These are phyloP conservation scores for Pogonomyrmex californicus DNA, from an alignment of 1,140 invertebrate genomes.

Conservation along the genomic window DNA sequence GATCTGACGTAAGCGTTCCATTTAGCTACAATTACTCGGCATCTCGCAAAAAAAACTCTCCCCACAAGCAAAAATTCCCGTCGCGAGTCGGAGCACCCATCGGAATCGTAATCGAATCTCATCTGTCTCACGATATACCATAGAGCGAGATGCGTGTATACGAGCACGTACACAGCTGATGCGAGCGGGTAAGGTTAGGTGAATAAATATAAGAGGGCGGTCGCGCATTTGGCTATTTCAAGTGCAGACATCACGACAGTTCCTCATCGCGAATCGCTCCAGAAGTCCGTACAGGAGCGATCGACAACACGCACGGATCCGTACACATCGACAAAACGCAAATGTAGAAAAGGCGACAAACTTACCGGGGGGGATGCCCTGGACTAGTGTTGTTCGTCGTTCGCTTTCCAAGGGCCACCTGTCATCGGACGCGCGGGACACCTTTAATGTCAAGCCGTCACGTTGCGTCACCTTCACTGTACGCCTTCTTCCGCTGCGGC, in stretches of 20 bases:
- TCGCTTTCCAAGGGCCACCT: background rate
- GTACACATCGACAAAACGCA: background rate
- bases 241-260: background rate
- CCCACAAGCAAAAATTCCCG: background rate
- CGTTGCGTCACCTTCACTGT: background rate
- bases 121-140: background rate
- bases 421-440: background rate
- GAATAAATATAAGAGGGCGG: background rate
- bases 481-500: background rate
- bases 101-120: too few relatives aligned
- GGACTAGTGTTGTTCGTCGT: background rate
- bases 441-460: background rate
- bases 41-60: background rate
- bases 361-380: slow-evolving; percentile 12
- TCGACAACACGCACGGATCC: background rate
- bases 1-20: background rate
- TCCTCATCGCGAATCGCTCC: background rate
- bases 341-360: background rate
- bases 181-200: slow-evolving; percentile 39
- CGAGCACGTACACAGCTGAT: background rate
- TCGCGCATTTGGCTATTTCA: background rate
- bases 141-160: too few relatives aligned
- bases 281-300: background rate
- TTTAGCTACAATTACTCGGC: background rate
- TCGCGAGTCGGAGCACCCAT: too few relatives aligned